phyloP scores from a whole-genome alignment of 2,888 invertebrate genomes.

The Synanthedon formicaeformis region DNA sequence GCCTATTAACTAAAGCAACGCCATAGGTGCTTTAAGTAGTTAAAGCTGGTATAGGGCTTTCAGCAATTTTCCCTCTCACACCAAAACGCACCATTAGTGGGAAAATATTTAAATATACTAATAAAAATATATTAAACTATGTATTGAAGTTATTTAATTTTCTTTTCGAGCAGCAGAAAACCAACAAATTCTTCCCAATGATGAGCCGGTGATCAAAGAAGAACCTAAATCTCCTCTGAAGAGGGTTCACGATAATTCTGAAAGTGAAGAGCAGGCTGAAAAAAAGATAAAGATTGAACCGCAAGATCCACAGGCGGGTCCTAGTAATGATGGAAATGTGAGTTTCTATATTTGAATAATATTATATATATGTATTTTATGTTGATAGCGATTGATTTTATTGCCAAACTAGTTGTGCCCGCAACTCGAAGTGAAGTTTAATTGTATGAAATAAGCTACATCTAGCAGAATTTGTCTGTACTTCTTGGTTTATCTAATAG shows the following conservation, averaged over 20 bases:
- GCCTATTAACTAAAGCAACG: too few relatives aligned
- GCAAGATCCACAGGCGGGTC: conserved; percentile 18
- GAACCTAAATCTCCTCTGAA: conserved; percentile 12
- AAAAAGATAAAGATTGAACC: conserved; percentile 21
- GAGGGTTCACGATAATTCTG: conserved; percentile 19
- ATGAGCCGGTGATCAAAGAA: not conserved
- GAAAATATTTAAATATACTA: too few relatives aligned
- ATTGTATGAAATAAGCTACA: too few relatives aligned
- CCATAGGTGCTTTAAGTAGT: too few relatives aligned
- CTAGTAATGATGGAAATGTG: conserved; percentile 26
- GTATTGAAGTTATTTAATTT: not conserved
- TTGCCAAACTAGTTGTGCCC: not conserved
- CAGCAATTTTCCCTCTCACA: too few relatives aligned
- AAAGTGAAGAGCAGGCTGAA: conserved; percentile 1
- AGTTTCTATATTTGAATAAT: conserved; percentile 1
- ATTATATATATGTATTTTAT: not conserved
- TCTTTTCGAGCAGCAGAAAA: not conserved
- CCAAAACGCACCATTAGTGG: too few relatives aligned
- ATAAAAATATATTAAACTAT: not conserved
- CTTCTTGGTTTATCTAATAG: too few relatives aligned
- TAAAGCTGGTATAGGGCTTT: too few relatives aligned
- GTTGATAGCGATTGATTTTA: not conserved
- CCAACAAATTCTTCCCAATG: conserved; percentile 9
- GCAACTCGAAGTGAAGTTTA: too few relatives aligned
- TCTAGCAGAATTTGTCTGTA: too few relatives aligned